Percentiles rank a stretch among this genome's conserved stretches.
These are phyloP conservation scores for Pagetopsis macropterus DNA, from an alignment of 2,797 vertebrate genomes.

Conservation along the genomic window DNA sequence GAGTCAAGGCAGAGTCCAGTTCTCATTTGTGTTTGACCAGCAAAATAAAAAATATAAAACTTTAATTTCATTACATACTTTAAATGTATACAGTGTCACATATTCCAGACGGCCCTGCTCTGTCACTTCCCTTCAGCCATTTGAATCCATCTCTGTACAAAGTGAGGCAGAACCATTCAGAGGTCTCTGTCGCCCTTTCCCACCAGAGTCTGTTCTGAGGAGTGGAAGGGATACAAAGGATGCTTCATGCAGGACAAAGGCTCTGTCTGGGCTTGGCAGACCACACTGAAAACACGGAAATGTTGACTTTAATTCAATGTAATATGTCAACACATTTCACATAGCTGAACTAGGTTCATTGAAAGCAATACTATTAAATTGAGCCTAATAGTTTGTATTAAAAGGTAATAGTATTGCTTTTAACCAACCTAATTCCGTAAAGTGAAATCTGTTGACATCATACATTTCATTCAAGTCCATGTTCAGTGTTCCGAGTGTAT, in stretches of 20 bases:
- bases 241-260: slow-evolving; percentile 50
- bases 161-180: slow-evolving; percentile 24
- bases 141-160: slow-evolving; percentile 31
- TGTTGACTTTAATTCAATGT: no score
- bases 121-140: slow-evolving; percentile 2
- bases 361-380: no score
- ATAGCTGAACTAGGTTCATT: no score
- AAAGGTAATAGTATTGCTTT: no score
- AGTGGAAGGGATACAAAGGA: slow-evolving; percentile 10
- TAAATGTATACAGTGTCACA: slow-evolving; percentile 46
- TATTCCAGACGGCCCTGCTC: background rate
- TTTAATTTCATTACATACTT: slow-evolving; percentile 63
- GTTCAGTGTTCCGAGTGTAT: background rate
- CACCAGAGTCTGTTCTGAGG: slow-evolving; percentile 1
- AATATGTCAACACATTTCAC: no score
- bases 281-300: no score
- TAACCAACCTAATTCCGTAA: no score
- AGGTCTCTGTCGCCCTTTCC: background rate
- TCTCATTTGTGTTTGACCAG: slow-evolving; percentile 51
- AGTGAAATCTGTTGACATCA: no score
- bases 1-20: slow-evolving; percentile 33
- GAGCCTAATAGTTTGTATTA: no score
- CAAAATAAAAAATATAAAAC: slow-evolving; percentile 74
- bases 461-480: no score
- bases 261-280: slow-evolving; percentile 19